Evolutionary conservation across 2,888 invertebrate species (phyloP), one percentile per base, ranked within the genome.

Genomic region (Nebria brevicollis): DNA sequence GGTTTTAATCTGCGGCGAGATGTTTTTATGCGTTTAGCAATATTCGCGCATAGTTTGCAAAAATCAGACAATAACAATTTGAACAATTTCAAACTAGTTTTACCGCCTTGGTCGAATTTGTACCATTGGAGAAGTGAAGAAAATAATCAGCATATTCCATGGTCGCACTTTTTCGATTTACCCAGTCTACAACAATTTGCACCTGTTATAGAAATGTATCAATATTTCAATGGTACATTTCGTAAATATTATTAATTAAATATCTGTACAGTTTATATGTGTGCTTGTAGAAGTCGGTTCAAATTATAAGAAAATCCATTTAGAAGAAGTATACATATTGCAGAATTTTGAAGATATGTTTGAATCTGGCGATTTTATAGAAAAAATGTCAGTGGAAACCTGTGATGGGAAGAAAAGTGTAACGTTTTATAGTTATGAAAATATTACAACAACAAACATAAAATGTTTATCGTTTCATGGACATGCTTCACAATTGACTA

Each of bases 1-100:
- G 99, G 99, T 0, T 99, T 99, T 87, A 99, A 99, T 90, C 91
- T 99, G 83, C 92, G 98, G 15, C 92, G 99, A 64, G 99, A 99
- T 90, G 98, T 99, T 1, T 99, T 97, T 86, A 94, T 99, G 91
- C 92, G 99, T 84, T 92, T 98, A 85, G 97, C 98, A 1, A 94
- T 95, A 73, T 93, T 98, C 87, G 91, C 96, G 0, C 91, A 94
- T 43, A 92, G 93, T 82, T 90, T 97, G 77, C 91, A 92, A 82
- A 90, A 91, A 81, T 87, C 86, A 3, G 83, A 85, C 73, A 87
- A 89, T 11, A 89, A 89, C 0, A 87, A 88, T 82, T 89, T 90
- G 72, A 88, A 88, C 25, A 90, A 92, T 81, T 92, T 93, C 88
- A 90, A 90, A 66, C 86, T 96, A 85, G 97, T 98, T 74, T 90